Conservation (phyloP, 2,113 vertebrate genomes). For the Myrmophylax atrothorax region DNA sequence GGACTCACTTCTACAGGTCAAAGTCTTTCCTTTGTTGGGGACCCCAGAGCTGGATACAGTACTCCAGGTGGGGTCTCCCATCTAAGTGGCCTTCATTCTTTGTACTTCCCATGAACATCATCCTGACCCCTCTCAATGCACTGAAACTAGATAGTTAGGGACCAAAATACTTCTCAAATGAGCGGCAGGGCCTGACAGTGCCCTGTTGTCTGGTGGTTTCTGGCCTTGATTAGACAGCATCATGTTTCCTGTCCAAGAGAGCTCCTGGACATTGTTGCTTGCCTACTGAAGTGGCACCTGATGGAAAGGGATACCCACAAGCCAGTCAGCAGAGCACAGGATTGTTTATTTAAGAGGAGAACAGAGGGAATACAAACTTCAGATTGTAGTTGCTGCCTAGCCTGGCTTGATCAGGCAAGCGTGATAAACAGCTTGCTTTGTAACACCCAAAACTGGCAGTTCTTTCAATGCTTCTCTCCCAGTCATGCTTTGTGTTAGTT, state of each 20-base stretch:
- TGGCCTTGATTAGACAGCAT: not conserved
- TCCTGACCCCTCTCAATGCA: not conserved
- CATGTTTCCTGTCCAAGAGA: not conserved
- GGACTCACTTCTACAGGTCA: not conserved
- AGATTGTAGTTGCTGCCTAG: not conserved
- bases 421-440: not conserved
- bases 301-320: not conserved
- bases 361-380: not conserved
- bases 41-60: not conserved
- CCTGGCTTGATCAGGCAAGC: not conserved
- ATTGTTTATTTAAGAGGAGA: not conserved
- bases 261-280: not conserved
- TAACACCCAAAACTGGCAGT: not conserved
- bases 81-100: not conserved
- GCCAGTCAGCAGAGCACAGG: not conserved
- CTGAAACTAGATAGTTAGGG: not conserved
- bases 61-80: not conserved
- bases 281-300: not conserved
- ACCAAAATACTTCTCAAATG: not conserved
- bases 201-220: not conserved
- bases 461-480: not conserved
- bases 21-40: not conserved
- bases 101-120: not conserved
- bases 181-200: not conserved
- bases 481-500: not conserved